Evolutionary conservation across 2,113 vertebrate genomes (phyloP), one percentile per base, ranked within the genome.

Genomic region (Sceloporus tristichus): DNA sequence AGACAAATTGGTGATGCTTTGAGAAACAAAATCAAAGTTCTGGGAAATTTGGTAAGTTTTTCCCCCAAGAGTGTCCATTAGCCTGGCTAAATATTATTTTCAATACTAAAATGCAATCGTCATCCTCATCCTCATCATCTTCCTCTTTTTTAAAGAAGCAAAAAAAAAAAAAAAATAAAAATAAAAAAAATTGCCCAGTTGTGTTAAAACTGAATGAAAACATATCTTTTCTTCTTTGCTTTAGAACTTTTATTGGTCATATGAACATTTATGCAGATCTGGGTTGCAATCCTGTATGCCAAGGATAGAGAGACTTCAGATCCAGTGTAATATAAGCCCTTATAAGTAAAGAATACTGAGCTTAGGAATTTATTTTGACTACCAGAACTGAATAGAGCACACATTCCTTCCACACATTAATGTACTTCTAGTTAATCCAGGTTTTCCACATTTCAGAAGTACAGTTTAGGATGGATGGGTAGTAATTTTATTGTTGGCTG

Each of bases 1-100:
- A 96, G 99, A 87, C 99, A 99, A 95, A 99, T 99, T 90, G 99
- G 99, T 5, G 98, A 99, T 91, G 98, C 98, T 13, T 94, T 99
- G 48, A 97, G 98, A 91, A 97, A 98, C 92, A 99, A 99, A 96
- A 99, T 99, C 73, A 98, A 98, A 91, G 94, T 97, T 82, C 96
- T 99, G 0, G 99, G 99, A 91, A 98, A 95, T 87, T 92, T 99
- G 96, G 98, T 98, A 97, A 96, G 90, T 42, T 92, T 42, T 91
- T 91, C 83, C 38, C 38, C 18, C 42, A 53, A 40, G 82, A 93
- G 2, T 18, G 25, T 10, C 4, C 54, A 71, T 3, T 14, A 2
- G 81, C 87, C 0, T 4, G 1, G 10, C 40, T 83, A 48, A 83
- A 70, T 29, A 65, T 13, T n/a, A 59, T 73, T 3, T 25, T 59